These are phyloP conservation scores for Cromileptes altivelis DNA, from an alignment of 2,113 vertebrate species.

Conservation along the genomic window DNA sequence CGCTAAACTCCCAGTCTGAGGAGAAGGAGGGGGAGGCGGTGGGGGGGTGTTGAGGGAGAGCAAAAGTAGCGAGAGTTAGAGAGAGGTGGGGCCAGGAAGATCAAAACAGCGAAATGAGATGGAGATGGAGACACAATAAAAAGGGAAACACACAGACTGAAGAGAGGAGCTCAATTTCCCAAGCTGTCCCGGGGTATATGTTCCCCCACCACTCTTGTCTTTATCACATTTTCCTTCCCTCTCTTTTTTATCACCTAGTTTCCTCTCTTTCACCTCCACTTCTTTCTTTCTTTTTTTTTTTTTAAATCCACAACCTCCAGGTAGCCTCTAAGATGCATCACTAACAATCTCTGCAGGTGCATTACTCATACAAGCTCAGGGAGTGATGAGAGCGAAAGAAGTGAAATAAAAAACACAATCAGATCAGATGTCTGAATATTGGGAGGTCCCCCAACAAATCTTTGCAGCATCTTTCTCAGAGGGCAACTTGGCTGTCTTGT, in stretches of 20 bases:
- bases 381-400: slow-evolving; percentile 1
- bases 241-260: neutral
- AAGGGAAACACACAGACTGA: slow-evolving; percentile 15
- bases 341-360: slow-evolving; percentile 53
- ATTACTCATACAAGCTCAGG: neutral
- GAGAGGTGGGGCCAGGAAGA: slow-evolving; percentile 37
- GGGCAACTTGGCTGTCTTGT: slow-evolving; percentile 7
- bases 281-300: neutral
- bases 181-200: slow-evolving; percentile 13
- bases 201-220: neutral
- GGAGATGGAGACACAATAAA: slow-evolving; percentile 47
- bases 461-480: slow-evolving; percentile 20
- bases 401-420: slow-evolving; percentile 9
- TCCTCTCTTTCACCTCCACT: neutral
- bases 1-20: slow-evolving; percentile 72
- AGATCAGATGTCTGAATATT: slow-evolving; percentile 19
- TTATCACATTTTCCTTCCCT: slow-evolving; percentile 31
- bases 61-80: slow-evolving; percentile 36
- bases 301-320: neutral
- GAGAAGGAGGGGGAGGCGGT: neutral
- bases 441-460: neutral
- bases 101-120: slow-evolving; percentile 60
- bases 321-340: slow-evolving; percentile 1
- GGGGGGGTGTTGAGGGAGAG: slow-evolving; percentile 26
- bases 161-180: slow-evolving; percentile 18